Conservation (phyloP, 2,797 vertebrate species). For the Cryptoprocta ferox region DNA sequence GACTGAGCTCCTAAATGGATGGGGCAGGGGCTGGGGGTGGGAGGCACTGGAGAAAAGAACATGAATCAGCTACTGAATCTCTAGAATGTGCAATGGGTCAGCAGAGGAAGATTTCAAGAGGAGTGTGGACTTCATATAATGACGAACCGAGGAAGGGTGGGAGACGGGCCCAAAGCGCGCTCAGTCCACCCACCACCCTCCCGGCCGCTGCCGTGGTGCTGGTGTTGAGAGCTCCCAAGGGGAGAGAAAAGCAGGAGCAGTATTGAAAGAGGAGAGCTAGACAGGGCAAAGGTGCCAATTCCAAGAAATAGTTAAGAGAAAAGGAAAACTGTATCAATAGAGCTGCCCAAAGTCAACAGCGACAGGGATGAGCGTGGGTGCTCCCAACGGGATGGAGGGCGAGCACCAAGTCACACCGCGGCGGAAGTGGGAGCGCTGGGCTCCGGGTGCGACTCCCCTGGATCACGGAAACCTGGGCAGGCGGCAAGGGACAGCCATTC, state of each 20-base stretch:
- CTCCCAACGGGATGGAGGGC: background rate
- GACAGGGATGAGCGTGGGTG: accelerated
- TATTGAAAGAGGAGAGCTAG: background rate
- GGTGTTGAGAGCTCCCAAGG: background rate
- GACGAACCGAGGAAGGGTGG: background rate
- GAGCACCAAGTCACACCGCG: background rate
- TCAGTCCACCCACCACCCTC: accelerated
- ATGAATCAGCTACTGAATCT: background rate
- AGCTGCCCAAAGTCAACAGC: background rate
- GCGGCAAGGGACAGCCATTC: background rate
- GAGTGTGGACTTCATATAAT: background rate
- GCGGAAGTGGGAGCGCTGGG: background rate
- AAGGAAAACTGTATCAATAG: background rate
- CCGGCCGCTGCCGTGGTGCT: accelerated
- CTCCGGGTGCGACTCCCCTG: background rate
- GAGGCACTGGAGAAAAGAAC: background rate
- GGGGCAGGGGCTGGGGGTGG: background rate
- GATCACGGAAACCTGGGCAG: background rate
- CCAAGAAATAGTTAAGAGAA: background rate
- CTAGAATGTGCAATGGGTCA: constrained; percentile 5
- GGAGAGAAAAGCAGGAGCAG: background rate
- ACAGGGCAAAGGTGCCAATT: background rate
- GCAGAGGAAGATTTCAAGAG: background rate
- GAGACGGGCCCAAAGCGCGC: no score
- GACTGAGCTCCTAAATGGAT: background rate